Percentiles rank a stretch among this genome's conserved stretches.
phyloP scores from a whole-genome alignment of 2,797 vertebrate genomes.

The Crocidura indochinensis region DNA sequence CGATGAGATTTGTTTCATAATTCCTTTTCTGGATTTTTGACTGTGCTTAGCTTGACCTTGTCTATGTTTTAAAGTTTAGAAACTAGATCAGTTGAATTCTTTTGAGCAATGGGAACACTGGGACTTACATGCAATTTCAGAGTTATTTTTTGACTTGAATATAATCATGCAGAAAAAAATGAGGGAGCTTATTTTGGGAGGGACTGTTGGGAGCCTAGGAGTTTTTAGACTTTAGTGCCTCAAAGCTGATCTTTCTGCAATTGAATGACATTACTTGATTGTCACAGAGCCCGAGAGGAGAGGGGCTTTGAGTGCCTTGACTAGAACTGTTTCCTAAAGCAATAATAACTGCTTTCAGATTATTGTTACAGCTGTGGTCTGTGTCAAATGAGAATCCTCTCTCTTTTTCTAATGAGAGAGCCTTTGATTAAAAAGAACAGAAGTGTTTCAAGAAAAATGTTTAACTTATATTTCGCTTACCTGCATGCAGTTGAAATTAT shows the following conservation, averaged over 20 bases:
- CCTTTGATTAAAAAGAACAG: slow-evolving; percentile 29
- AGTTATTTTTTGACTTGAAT: slow-evolving; percentile 30
- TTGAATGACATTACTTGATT: no score
- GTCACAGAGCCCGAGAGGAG: not conserved
- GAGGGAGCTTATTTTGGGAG: not conserved
- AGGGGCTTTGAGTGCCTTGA: not conserved
- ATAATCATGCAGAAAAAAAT: slow-evolving; percentile 6
- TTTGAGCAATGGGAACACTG: slow-evolving; percentile 14
- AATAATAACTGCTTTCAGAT: not conserved
- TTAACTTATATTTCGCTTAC: not conserved
- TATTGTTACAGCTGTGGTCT: not conserved
- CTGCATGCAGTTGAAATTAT: slow-evolving; percentile 12
- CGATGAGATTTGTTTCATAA: slow-evolving; percentile 36
- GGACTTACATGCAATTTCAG: not conserved
- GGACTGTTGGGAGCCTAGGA: not conserved
- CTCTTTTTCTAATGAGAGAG: not conserved
- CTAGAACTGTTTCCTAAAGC: not conserved
- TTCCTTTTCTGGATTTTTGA: slow-evolving; percentile 16
- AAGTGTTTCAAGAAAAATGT: slow-evolving; percentile 57
- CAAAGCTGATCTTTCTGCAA: not conserved
- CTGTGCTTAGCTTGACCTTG: not conserved
- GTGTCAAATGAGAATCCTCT: slow-evolving; percentile 18
- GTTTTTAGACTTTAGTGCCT: not conserved
- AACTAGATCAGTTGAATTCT: slow-evolving; percentile 37
- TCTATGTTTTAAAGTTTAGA: not conserved